Base-by-base conservation (phyloP, 2,797 vertebrate genomes). In the Apogon talboti region DNA sequence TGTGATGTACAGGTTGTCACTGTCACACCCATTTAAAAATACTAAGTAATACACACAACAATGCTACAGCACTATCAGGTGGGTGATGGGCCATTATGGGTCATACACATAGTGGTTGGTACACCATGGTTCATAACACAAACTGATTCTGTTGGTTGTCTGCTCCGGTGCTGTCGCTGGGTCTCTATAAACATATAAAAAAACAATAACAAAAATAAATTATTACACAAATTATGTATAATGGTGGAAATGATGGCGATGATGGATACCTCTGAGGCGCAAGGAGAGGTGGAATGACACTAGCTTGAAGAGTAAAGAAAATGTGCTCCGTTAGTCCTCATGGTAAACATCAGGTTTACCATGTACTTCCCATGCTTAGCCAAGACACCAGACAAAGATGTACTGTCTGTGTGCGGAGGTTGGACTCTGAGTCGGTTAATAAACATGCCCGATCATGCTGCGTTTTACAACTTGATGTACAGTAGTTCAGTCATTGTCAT, bases 41-140 rank as follows among this genome's bases (percentile, higher is more conserved):
- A 87, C 87, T 88, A 85, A 89, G 86, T 87, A 90, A 91, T 88
- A 92, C 91, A 92, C 92, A 90, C 76, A 89, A 87, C 79, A 89
- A 84, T 69, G 88, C 78, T 91, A 92, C 82, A 89, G 87, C 77
- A 66, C 89, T 92, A 91, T 94, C 92, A 93, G 88, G 92, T 94
- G 88, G 92, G 92, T 89, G 93, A 91, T 86, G 91, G 90, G 92
- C 88, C 91, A 48, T 91, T 93, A 94, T 93, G 93, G 91, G 91
- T 94, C 92, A 93, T 90, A 93, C 94, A 95, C 92, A 95, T 92
- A 92, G 93, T 95, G 92, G 94, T 95, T 90, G 94, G 94, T 67
- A 95, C 93, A 94, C 94, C 94, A 92, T 93, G 92, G 92, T 94
- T 94, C 94, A 95, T 94, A 91, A 95, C 93, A 94, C 94, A 95